Evolutionary conservation across 2,888 invertebrate genomes (phyloP), one percentile per base, ranked within the genome.

Genomic region (Oegoconia quadripuncta): DNA sequence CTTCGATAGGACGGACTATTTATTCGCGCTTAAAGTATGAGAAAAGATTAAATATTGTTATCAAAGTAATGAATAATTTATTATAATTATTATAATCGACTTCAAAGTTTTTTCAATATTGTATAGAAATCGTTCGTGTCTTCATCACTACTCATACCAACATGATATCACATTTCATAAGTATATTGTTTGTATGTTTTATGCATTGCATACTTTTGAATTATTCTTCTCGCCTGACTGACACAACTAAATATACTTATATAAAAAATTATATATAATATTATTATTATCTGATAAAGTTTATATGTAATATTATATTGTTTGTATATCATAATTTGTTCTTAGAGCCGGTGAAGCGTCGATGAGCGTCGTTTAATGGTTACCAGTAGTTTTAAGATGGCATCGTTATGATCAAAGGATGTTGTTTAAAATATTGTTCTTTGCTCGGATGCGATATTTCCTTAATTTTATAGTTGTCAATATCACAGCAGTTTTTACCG

Each of bases 401-500:
- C 55, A 64, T 62, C 52, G 61, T 63, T 64, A 70, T 72, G 69
- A 74, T 81, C 60, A 60, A 60, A 64, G 47, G 64, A 64, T 70
- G 72, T 65, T 72, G 60, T 70, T 67, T 64, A 48, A 62, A 57
- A 73, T 61, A 62, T 65, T 64, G 61, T 63, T 64, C 55, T 58
- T 57, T 48, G 50, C 55, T 58, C 48, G 53, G 52, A 58, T 59
- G 50, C 50, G 51, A 57, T 57, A 20, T 37, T 32, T 37, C 27
- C 28, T 53, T 59, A 56, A 58, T 71, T n/a, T n/a, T n/a, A n/a
- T 63, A 59, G 71, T 79, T 84, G 79, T 84, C 75, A 81, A 84
- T 86, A 87, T 86, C 86, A 86, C 86, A 86, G 84, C 74, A 82
- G 84, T 76, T 74, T 74, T 67, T 70, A 67, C 57, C 63, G 44